Evolutionary conservation across 2,797 vertebrate species (phyloP).

Genomic region (Borostomias antarcticus): DNA sequence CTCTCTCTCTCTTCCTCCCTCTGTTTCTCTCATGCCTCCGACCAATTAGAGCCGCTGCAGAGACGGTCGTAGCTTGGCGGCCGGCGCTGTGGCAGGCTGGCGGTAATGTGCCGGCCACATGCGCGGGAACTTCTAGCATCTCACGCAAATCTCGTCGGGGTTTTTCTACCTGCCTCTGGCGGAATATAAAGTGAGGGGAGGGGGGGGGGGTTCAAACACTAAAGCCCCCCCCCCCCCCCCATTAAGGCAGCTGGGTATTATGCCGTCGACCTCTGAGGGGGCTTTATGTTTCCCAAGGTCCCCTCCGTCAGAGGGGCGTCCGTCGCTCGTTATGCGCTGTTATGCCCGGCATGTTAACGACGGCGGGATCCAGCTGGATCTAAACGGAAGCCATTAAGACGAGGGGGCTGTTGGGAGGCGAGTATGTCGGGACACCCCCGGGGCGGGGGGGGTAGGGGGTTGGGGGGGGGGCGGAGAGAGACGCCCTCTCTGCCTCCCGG

Average conservation of each 20-base stretch:
- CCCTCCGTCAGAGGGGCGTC: conserved; percentile 40
- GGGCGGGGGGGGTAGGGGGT: too few relatives aligned
- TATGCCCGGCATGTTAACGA: conserved; percentile 52
- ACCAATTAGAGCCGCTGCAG: conserved; percentile 53
- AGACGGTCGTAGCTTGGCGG: conserved; percentile 28
- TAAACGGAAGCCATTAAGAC: conserved; percentile 42
- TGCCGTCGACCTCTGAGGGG: conserved; percentile 1
- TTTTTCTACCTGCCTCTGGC: conserved; percentile 52
- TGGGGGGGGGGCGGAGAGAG: too few relatives aligned
- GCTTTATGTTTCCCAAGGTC: conserved; percentile 33
- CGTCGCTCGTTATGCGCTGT: conserved; percentile 31
- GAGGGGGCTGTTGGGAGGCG: conserved; percentile 20
- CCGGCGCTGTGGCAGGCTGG: conserved; percentile 26
- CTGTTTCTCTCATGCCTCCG: conserved; percentile 36
- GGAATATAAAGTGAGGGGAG: too few relatives aligned
- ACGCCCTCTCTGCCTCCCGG: too few relatives aligned
- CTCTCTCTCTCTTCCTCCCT: background rate
- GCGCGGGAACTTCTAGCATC: conserved; percentile 39
- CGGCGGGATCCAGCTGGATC: conserved; percentile 39
- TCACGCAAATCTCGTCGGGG: conserved; percentile 36
- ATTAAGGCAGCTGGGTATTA: conserved; percentile 50
- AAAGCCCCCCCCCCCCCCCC: conserved; percentile 5
- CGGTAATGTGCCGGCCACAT: conserved; percentile 66
- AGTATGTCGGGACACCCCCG: background rate
- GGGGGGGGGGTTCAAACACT: conserved; percentile 2